Evolutionary conservation across 2,888 invertebrate genomes (phyloP).

Genomic region (Nycteola revayana): DNA sequence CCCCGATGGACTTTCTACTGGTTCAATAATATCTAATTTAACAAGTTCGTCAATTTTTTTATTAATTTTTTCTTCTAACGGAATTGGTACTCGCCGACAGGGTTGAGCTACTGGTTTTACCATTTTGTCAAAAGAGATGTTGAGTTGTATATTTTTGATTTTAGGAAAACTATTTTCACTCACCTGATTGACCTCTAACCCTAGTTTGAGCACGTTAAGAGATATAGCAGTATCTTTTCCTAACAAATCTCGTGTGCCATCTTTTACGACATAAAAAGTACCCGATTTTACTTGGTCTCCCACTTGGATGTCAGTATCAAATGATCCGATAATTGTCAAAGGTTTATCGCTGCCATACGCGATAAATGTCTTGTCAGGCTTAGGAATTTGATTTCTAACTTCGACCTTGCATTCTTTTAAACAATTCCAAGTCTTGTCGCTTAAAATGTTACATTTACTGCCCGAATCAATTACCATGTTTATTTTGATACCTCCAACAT

Average conservation of each 20-base stretch:
- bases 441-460: neutral
- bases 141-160: constrained; percentile 13
- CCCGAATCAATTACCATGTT: constrained; percentile 28
- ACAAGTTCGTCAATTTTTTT: no score
- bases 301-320: constrained; percentile 12
- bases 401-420: neutral
- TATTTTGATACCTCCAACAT: constrained; percentile 17
- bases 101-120: no score
- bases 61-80: no score
- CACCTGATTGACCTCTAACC: constrained; percentile 7
- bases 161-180: no score
- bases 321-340: constrained; percentile 17
- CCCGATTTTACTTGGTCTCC: constrained; percentile 3
- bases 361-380: constrained; percentile 17
- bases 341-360: constrained; percentile 23
- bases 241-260: constrained; percentile 18
- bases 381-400: neutral
- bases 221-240: no score
- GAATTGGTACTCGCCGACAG: no score
- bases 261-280: constrained; percentile 17
- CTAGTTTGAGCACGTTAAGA: no score
- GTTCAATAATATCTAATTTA: no score
- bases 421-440: neutral
- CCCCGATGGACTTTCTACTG: no score
- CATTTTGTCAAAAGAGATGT: no score